Conservation (phyloP, 2,113 vertebrate species). For the Balaenoptera acutorostrata region DNA sequence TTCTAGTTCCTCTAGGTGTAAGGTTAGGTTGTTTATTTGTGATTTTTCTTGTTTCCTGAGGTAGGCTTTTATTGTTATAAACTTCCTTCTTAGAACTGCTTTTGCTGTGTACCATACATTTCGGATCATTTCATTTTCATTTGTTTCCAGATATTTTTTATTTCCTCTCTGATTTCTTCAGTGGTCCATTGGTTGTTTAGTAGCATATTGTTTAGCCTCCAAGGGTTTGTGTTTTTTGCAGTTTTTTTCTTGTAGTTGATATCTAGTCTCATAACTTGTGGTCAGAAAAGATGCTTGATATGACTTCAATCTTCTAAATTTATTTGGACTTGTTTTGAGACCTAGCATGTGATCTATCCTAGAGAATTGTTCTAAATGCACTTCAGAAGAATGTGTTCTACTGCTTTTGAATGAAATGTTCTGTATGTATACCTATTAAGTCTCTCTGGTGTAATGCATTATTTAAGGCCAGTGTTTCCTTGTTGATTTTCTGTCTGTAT, state of each 20-base stretch:
- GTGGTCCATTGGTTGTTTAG: not conserved
- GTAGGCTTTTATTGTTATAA: not conserved
- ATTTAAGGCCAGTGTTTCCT: not conserved
- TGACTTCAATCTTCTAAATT: not conserved
- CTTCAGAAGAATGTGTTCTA: not conserved
- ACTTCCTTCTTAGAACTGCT: not conserved
- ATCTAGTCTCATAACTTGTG: not conserved
- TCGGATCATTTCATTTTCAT: not conserved
- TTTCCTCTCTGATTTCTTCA: not conserved
- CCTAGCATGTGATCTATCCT: not conserved
- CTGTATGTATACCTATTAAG: not conserved
- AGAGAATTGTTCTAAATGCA: not conserved
- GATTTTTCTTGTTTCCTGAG: not conserved
- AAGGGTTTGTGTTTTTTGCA: not conserved
- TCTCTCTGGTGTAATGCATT: not conserved
- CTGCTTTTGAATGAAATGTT: not conserved
- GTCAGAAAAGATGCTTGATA: not conserved
- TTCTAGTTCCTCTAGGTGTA: not conserved
- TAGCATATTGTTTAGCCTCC: not conserved
- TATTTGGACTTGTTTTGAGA: not conserved
- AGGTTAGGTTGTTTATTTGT: not conserved
- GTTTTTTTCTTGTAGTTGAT: not conserved
- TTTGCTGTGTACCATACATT: not conserved
- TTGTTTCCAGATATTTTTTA: not conserved
- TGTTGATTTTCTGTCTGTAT: not conserved